Conservation (phyloP, 1,140 invertebrate species). For the Aphelinus certus region DNA sequence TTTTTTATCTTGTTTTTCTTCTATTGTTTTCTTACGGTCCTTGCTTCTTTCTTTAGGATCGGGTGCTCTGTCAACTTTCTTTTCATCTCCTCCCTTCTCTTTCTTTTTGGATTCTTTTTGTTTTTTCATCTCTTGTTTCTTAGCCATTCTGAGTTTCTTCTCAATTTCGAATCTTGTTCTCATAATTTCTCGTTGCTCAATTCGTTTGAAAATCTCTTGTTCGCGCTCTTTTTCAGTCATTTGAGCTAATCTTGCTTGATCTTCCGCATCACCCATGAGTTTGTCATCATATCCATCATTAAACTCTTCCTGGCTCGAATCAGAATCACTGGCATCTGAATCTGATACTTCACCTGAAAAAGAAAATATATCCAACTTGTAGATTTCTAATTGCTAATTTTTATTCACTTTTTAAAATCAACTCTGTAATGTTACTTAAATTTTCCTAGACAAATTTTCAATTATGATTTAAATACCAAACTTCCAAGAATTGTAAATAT, state of each 20-base stretch:
- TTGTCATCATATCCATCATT: conserved; percentile 94
- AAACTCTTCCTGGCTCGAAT: conserved; percentile 74
- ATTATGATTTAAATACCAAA: not conserved
- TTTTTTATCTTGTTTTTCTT: conserved; percentile 87
- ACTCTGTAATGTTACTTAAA: too few relatives aligned
- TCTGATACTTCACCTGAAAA: conserved; percentile 75
- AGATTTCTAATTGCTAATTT: conserved; percentile 18
- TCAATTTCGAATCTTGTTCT: conserved; percentile 97
- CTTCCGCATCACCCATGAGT: conserved; percentile 96
- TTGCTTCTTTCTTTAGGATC: conserved; percentile 84
- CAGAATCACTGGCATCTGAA: conserved; percentile 65
- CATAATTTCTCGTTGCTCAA: conserved; percentile 92
- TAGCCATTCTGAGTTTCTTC: conserved; percentile 88
- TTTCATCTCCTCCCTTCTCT: conserved; percentile 67
- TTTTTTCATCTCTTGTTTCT: conserved; percentile 81
- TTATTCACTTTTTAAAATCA: not conserved
- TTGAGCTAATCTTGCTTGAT: conserved; percentile 85
- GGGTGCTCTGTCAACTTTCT: conserved; percentile 66
- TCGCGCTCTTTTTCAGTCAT: conserved; percentile 98
- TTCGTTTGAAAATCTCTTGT: conserved; percentile 95
- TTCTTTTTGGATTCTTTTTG: conserved; percentile 71
- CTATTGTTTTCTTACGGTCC: conserved; percentile 91
- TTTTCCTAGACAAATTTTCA: too few relatives aligned
- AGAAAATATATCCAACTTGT: conserved; percentile 17
- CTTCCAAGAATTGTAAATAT: conserved; percentile 26